Conservation (phyloP, 1,140 invertebrate species). For the Drosophila pectinifera region DNA sequence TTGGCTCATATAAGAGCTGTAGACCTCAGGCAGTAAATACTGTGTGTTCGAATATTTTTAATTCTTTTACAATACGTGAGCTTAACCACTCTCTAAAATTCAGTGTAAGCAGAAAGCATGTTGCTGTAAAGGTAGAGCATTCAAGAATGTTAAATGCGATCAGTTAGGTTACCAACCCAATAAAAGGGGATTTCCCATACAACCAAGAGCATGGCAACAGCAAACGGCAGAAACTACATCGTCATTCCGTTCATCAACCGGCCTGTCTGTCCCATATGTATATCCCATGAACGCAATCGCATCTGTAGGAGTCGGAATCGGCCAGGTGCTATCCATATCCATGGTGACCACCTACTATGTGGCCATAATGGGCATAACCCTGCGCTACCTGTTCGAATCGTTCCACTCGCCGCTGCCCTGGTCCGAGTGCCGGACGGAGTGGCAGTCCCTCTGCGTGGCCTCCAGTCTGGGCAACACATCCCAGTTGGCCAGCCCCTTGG, state of each 20-base stretch:
- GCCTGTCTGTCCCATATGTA: slow-evolving; percentile 22
- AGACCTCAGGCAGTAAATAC: no score
- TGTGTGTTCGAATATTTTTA: no score
- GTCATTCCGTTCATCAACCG: slow-evolving; percentile 38
- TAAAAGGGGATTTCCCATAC: slow-evolving; percentile 1
- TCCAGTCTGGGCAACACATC: slow-evolving; percentile 62
- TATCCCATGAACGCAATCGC: slow-evolving; percentile 26
- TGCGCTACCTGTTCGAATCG: slow-evolving; percentile 89
- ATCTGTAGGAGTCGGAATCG: slow-evolving; percentile 89
- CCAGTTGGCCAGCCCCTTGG: slow-evolving; percentile 24
- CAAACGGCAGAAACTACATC: slow-evolving; percentile 14
- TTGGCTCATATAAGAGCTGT: no score
- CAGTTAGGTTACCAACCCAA: neutral
- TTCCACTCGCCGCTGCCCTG: slow-evolving; percentile 88
- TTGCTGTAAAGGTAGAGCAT: neutral
- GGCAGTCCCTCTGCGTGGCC: slow-evolving; percentile 86
- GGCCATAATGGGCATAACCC: slow-evolving; percentile 89
- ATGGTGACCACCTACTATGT: slow-evolving; percentile 91
- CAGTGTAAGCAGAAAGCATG: neutral
- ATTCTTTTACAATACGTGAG: no score
- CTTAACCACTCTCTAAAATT: neutral
- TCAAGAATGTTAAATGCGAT: neutral
- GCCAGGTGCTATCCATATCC: slow-evolving; percentile 89
- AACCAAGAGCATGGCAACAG: slow-evolving; percentile 14
- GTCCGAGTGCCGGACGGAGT: slow-evolving; percentile 88